phyloP scores from a whole-genome alignment of 2,113 vertebrate species.

The Festucalex cinctus region DNA sequence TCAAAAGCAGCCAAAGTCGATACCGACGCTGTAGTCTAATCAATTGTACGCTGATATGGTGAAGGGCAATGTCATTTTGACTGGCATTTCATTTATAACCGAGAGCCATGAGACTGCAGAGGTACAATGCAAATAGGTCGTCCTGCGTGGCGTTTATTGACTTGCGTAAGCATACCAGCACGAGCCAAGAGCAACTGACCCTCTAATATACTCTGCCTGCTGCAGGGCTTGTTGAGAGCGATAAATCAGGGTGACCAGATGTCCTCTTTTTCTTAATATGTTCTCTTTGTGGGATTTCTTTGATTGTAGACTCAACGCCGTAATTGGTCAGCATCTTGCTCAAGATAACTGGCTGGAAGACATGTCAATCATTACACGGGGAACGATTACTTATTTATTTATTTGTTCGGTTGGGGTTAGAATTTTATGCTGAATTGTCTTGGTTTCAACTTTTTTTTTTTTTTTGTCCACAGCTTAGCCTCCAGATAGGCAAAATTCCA shows the following conservation, averaged over 20 bases:
- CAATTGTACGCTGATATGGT: slow-evolving; percentile 8
- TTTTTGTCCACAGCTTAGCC: too few species aligned
- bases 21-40: slow-evolving; percentile 28
- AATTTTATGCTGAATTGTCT: too few species aligned
- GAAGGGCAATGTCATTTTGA: slow-evolving; percentile 10
- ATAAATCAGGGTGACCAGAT: neutral
- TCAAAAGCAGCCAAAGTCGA: slow-evolving; percentile 32
- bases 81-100: slow-evolving; percentile 11
- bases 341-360: neutral
- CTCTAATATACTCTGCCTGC: neutral
- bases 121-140: slow-evolving; percentile 6
- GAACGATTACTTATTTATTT: too few species aligned
- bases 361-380: too few species aligned
- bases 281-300: neutral
- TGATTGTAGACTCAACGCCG: neutral
- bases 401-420: too few species aligned
- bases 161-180: neutral
- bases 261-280: neutral
- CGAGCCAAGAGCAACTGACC: neutral
- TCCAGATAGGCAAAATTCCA: too few species aligned
- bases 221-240: neutral
- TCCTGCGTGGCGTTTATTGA: slow-evolving; percentile 7
- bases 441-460: too few species aligned
- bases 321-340: neutral
- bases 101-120: slow-evolving; percentile 5